These are phyloP conservation scores for Geodia barretti DNA, from an alignment of 37 sponge, comb jelly and placozoan genomes.

Conservation along the genomic window DNA sequence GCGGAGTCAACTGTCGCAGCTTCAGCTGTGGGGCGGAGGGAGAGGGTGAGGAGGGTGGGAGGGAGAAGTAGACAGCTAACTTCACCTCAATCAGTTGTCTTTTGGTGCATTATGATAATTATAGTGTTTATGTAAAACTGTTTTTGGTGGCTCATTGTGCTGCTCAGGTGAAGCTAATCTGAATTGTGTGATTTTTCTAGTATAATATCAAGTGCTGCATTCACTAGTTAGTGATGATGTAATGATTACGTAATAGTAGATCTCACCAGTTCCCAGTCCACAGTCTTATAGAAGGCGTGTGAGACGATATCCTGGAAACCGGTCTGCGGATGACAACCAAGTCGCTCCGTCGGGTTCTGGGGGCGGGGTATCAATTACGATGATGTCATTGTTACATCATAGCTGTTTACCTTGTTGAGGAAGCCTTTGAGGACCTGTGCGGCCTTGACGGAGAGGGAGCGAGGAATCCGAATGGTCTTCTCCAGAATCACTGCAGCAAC, in stretches of 20 bases:
- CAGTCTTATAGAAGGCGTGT: slow-evolving; percentile 88
- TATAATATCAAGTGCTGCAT: no score
- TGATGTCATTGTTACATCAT: no score
- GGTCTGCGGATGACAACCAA: slow-evolving; percentile 91
- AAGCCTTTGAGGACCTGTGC: slow-evolving; percentile 86
- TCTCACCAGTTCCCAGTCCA: slow-evolving; percentile 95
- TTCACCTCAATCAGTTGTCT: neutral
- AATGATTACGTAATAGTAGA: no score
- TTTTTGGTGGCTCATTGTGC: neutral
- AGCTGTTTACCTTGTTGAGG: slow-evolving; percentile 80
- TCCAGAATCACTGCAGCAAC: slow-evolving; percentile 91
- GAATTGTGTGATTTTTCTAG: no score
- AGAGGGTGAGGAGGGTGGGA: neutral
- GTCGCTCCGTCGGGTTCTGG: slow-evolving; percentile 80
- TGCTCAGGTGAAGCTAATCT: no score
- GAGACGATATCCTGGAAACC: slow-evolving; percentile 84
- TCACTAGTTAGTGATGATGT: no score
- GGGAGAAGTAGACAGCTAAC: neutral
- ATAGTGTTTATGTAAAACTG: no score
- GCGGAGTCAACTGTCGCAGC: slow-evolving; percentile 83
- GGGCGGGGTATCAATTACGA: no score
- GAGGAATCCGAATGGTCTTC: slow-evolving; percentile 94
- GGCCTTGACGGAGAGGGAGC: slow-evolving; percentile 90
- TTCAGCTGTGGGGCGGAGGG: slow-evolving; percentile 49
- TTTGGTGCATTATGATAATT: neutral